Conservation (phyloP, 2,113 vertebrate species). For the Dunckerocampus dactyliophorus region DNA sequence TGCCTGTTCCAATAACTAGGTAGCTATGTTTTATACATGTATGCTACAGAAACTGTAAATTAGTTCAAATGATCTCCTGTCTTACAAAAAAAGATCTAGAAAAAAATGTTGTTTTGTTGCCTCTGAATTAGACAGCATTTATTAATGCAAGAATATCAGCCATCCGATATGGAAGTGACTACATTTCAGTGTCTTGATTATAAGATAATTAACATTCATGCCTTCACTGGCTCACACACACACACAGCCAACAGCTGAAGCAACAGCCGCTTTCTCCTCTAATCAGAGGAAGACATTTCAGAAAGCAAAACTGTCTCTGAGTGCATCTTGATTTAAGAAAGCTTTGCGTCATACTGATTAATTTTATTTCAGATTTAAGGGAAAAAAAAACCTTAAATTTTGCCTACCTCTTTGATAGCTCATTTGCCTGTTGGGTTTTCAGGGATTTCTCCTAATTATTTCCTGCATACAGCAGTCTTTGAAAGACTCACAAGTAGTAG, state of each 20-base stretch:
- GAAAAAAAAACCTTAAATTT: too few relatives aligned
- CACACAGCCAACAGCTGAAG: too few relatives aligned
- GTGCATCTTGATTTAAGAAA: slow-evolving; percentile 13
- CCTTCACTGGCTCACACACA: too few relatives aligned
- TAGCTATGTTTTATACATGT: too few relatives aligned
- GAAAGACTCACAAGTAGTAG: slow-evolving; percentile 52
- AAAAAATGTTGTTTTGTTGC: not conserved
- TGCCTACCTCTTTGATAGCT: not conserved
- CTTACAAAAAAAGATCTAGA: slow-evolving; percentile 1
- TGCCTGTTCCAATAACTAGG: slow-evolving; percentile 1
- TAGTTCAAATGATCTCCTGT: not conserved
- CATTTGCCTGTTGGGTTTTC: slow-evolving; percentile 29
- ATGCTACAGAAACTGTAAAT: too few relatives aligned
- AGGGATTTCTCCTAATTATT: slow-evolving; percentile 48
- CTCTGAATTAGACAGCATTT: not conserved
- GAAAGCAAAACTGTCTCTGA: not conserved
- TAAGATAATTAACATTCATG: too few relatives aligned
- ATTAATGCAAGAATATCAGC: too few relatives aligned
- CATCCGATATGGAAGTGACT: too few relatives aligned
- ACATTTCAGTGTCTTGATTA: too few relatives aligned
- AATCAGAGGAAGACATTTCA: slow-evolving; percentile 44
- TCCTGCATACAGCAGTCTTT: slow-evolving; percentile 22
- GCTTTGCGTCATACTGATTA: not conserved
- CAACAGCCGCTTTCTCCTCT: slow-evolving; percentile 56
- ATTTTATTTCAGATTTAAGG: not conserved